A percentile compares a stretch with the other conserved stretches of the same genome.
phyloP scores from a whole-genome alignment of 2,888 invertebrate genomes.

The Nomada ruficornis region DNA sequence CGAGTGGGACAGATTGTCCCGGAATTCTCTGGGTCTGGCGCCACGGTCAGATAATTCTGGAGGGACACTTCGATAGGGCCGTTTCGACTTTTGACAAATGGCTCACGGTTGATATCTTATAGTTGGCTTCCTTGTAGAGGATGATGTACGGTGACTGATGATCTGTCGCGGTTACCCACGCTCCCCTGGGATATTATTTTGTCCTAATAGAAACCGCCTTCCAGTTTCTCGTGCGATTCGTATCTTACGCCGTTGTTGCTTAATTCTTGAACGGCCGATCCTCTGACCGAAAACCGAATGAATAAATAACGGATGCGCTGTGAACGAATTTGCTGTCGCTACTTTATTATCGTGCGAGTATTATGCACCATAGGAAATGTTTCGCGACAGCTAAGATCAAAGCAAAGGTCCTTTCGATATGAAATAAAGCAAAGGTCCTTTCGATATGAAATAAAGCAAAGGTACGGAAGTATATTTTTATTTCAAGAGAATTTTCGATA shows the following conservation, averaged over 20 bases:
- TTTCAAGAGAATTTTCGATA: too few relatives aligned
- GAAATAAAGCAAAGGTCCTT: too few relatives aligned
- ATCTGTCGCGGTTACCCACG: constrained; percentile 64
- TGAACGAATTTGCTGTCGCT: background rate
- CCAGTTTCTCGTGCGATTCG: constrained; percentile 54
- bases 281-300: background rate
- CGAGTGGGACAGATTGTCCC: constrained; percentile 69
- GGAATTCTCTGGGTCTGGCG: constrained; percentile 64
- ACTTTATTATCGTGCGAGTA: background rate
- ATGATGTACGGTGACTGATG: constrained; percentile 77
- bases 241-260: constrained; percentile 33
- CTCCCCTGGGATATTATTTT: constrained; percentile 68
- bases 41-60: constrained; percentile 65
- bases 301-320: background rate
- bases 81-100: constrained; percentile 79
- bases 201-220: constrained; percentile 56
- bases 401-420: too few relatives aligned
- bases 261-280: constrained; percentile 24
- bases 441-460: too few relatives aligned
- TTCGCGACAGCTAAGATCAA: too few relatives aligned
- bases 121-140: constrained; percentile 69
- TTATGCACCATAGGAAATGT: background rate
- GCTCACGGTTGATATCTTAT: constrained; percentile 73
- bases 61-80: constrained; percentile 69
- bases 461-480: too few relatives aligned